A percentile compares a stretch with the other conserved stretches of the same genome.
Conservation (phyloP, 2,797 vertebrate species). For the Bovichtus diacanthus region DNA sequence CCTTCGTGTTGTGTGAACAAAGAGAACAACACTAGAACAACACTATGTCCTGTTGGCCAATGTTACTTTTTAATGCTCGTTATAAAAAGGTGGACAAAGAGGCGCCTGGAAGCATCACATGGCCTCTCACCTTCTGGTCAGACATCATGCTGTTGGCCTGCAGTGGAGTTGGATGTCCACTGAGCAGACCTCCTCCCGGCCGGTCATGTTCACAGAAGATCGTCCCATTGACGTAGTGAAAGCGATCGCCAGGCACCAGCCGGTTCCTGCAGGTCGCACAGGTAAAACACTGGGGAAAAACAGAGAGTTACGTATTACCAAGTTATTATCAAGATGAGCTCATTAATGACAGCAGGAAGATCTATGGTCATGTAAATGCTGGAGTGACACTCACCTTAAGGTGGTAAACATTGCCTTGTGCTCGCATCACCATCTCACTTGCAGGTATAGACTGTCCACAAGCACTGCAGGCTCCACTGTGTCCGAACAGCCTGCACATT, state of each 20-base stretch:
- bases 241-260: constrained; percentile 86
- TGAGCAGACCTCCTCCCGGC: constrained; percentile 80
- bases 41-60: not conserved
- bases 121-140: constrained; percentile 84
- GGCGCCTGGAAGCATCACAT: not conserved
- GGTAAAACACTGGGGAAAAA: constrained; percentile 84
- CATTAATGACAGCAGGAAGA: not conserved
- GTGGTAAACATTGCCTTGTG: constrained; percentile 87
- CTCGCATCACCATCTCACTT: constrained; percentile 89
- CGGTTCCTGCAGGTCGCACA: constrained; percentile 88
- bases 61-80: not conserved
- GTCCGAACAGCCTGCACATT: constrained; percentile 84
- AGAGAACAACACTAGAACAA: not conserved
- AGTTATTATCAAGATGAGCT: not conserved
- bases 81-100: not conserved
- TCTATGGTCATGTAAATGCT: not conserved
- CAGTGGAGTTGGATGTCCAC: constrained; percentile 77
- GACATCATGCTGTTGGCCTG: constrained; percentile 80
- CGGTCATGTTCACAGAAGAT: constrained; percentile 89
- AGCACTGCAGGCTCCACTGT: constrained; percentile 87
- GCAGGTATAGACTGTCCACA: constrained; percentile 88
- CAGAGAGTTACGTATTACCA: not conserved
- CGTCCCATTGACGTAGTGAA: constrained; percentile 87
- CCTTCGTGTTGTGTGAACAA: not conserved
- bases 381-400: constrained; percentile 79